These are phyloP conservation scores for Eupithecia pulchellata DNA, from an alignment of 2,888 invertebrate genomes.

Conservation along the genomic window DNA sequence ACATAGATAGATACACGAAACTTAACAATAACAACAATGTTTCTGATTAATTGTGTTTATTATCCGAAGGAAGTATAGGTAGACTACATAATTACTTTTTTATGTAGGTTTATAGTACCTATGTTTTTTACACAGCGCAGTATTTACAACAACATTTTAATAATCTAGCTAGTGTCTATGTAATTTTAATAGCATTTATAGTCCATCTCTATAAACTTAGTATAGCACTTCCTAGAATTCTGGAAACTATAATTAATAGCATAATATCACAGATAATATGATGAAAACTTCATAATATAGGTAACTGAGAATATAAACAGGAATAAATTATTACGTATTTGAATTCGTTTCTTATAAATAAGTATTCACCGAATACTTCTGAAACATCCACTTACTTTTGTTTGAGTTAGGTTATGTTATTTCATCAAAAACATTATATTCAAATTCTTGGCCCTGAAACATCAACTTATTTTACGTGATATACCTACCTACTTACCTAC, in stretches of 20 bases:
- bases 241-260: background rate
- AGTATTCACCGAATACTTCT: background rate
- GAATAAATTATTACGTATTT: background rate
- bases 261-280: background rate
- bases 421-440: background rate
- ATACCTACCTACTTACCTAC: background rate
- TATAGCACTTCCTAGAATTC: background rate
- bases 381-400: background rate
- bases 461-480: background rate
- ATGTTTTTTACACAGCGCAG: background rate
- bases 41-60: background rate
- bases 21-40: background rate
- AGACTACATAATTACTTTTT: background rate
- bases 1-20: slow-evolving; percentile 19
- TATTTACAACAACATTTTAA: background rate
- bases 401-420: background rate
- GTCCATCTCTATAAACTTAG: background rate
- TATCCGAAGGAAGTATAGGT: background rate
- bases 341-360: background rate
- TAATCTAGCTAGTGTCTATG: background rate
- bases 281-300: background rate
- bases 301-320: background rate
- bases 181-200: background rate
- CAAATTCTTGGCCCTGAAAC: background rate
- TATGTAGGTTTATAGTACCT: background rate